phyloP scores from a whole-genome alignment of 2,888 invertebrate species.

The Drosophila nr. fundita region DNA sequence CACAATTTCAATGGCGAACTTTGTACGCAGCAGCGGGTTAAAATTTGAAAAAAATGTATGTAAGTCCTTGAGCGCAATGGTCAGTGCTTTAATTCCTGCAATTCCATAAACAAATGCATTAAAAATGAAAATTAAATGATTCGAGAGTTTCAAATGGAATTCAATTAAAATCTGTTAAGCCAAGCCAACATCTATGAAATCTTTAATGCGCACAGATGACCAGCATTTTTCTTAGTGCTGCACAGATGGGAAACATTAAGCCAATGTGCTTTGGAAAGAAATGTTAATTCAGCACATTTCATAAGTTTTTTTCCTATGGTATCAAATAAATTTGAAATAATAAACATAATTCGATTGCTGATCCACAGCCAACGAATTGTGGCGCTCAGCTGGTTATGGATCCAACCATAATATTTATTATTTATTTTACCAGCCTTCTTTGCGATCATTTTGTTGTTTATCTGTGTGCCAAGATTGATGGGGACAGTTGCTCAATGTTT shows the following conservation, averaged over 20 bases:
- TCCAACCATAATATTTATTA: slow-evolving; percentile 42
- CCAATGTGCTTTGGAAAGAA: not conserved
- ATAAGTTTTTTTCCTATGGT: not conserved
- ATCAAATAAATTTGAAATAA: slow-evolving; percentile 27
- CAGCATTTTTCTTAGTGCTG: not conserved
- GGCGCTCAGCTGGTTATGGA: slow-evolving; percentile 4
- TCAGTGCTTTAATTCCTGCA: slow-evolving; percentile 32
- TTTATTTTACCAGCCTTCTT: slow-evolving; percentile 29
- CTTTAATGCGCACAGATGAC: not conserved
- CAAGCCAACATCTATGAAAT: not conserved
- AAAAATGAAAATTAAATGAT: slow-evolving; percentile 18
- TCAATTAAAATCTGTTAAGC: not conserved
- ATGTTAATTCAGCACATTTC: not conserved
- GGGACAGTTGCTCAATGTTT: slow-evolving; percentile 74
- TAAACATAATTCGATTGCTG: slow-evolving; percentile 16
- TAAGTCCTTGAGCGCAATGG: slow-evolving; percentile 23
- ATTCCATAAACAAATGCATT: slow-evolving; percentile 51
- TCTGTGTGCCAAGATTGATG: slow-evolving; percentile 64
- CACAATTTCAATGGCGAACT: slow-evolving; percentile 53
- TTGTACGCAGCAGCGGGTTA: slow-evolving; percentile 12
- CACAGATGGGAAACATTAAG: slow-evolving; percentile 3
- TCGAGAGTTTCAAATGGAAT: slow-evolving; percentile 1
- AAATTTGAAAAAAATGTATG: slow-evolving; percentile 20
- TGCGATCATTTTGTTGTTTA: slow-evolving; percentile 35
- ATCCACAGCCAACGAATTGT: not conserved